These are phyloP conservation scores for Tyto alba DNA, from an alignment of 2,113 vertebrate species.

Conservation along the genomic window DNA sequence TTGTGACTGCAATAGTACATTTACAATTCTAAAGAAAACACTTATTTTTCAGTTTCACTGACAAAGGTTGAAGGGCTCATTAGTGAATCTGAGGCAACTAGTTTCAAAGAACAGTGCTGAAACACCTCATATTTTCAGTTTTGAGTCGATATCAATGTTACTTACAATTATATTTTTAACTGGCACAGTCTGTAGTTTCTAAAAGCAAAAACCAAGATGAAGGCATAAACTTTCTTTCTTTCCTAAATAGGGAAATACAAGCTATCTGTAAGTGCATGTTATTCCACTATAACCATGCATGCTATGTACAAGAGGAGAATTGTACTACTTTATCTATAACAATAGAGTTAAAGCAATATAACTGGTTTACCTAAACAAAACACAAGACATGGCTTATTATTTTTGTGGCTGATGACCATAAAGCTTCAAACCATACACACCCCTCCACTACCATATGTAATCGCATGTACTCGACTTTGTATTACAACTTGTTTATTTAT, in stretches of 20 bases:
- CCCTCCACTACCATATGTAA: background rate
- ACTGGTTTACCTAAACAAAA: background rate
- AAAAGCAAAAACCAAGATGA: background rate
- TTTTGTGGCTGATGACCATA: background rate
- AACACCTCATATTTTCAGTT: background rate
- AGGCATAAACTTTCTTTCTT: background rate
- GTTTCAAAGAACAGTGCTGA: background rate
- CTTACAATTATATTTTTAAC: background rate
- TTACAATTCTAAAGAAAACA: background rate
- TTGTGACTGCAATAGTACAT: background rate
- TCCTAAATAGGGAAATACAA: background rate
- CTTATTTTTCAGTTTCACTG: background rate
- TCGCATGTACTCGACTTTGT: background rate
- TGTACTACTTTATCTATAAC: background rate
- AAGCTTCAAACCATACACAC: background rate
- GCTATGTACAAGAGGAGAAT: background rate
- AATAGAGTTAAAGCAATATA: background rate
- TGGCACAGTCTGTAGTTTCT: background rate
- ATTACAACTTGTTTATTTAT: background rate
- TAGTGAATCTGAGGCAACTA: background rate
- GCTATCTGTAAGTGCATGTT: background rate
- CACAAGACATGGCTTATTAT: background rate
- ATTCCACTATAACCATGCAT: background rate
- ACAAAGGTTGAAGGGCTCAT: background rate
- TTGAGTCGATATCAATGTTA: background rate